Base-by-base conservation (phyloP, 2,888 invertebrate species). In the Rhorus exstirpatorius region DNA sequence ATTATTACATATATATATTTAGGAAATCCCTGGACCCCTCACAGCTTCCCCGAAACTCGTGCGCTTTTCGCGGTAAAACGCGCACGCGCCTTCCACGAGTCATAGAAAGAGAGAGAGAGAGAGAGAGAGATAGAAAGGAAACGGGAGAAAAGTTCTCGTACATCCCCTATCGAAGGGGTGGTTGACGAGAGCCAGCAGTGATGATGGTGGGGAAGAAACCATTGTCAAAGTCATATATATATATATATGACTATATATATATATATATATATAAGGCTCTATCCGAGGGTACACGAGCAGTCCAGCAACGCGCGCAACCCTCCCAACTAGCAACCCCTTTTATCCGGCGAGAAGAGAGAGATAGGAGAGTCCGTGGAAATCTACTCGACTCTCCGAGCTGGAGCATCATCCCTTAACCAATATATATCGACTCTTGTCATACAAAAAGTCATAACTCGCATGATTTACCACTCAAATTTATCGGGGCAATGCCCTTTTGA, bases 1-100 rank as follows among this genome's bases (percentile, higher is more conserved):
- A n/a, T n/a, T n/a, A n/a, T n/a, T n/a, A n/a, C n/a, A n/a, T n/a
- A n/a, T 38, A 53, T 8, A 35, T 17, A 63, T 26, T 14, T 35
- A 53, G 17, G 31, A 21, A 75, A 19, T 51, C 35, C 41, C 75
- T 58, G 79, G 79, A 79, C 44, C 70, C 58, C 68, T 79, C 65
- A 8, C 82, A 76, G 79, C 71, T 46, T 83, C 82, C 61, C 44
- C 44, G 67, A 82, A 70, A 58, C 78, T 78, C 78, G 78, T 81
- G 81, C 74, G 81, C 78, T 81, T 81, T 81, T 81, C 77, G 68
- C 53, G 68, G 70, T 14, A 24, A 55, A 41, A 46, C 44, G 82
- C 65, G 79, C 79, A 75, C 70, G 71, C 82, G 79, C 75, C 38
- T 26, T 38, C 21, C 31, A 6, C 1, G 31, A 19, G 12, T 17